Percentiles rank a stretch among this genome's conserved stretches.
phyloP scores from a whole-genome alignment of 1,140 invertebrate species.

The Musca vetustissima region DNA sequence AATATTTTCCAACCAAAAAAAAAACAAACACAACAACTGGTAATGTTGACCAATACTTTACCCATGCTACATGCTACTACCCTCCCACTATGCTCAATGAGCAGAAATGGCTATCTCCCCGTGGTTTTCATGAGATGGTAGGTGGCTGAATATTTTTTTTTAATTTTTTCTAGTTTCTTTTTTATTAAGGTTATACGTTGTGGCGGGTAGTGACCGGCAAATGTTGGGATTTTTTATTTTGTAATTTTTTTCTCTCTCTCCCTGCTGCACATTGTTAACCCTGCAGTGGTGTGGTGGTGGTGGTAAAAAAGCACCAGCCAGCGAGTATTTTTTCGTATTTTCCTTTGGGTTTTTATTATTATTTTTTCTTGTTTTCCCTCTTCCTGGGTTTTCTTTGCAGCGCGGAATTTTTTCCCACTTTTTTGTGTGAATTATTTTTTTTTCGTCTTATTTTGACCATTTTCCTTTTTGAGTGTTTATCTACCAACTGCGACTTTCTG shows the following conservation, averaged over 20 bases:
- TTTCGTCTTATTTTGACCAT: background rate
- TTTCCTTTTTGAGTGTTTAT: background rate
- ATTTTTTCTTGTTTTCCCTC: background rate
- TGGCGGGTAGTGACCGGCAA: too few species aligned
- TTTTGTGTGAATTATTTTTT: background rate
- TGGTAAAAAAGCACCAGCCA: too few species aligned
- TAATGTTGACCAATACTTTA: constrained; percentile 17
- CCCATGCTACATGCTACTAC: background rate
- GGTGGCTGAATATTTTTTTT: constrained; percentile 1
- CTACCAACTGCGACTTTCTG: constrained; percentile 20
- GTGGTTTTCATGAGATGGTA: background rate
- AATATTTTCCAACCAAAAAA: background rate
- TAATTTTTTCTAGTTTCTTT: constrained; percentile 23
- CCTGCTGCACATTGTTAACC: too few species aligned
- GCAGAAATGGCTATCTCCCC: too few species aligned
- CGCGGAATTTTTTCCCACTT: background rate
- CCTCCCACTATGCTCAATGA: background rate
- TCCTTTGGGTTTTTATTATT: background rate
- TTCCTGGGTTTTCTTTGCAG: background rate
- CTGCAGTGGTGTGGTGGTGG: background rate
- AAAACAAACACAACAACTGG: background rate
- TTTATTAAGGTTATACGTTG: background rate
- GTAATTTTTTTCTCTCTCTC: too few species aligned
- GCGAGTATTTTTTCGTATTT: background rate
- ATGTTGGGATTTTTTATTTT: too few species aligned